phyloP scores from a whole-genome alignment of 2,888 invertebrate species.

The Dasysyrphus tricinctus region DNA sequence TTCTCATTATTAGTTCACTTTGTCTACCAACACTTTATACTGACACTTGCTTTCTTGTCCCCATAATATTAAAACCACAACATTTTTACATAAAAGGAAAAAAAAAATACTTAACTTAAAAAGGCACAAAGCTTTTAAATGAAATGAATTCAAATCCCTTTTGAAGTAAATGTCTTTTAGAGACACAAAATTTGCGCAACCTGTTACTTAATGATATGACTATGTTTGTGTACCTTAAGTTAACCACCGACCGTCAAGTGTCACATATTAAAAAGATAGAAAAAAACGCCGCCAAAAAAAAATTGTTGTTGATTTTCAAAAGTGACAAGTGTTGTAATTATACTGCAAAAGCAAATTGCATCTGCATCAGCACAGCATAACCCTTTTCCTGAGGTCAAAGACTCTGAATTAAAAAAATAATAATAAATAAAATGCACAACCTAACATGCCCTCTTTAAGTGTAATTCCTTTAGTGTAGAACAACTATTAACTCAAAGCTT shows the following conservation, averaged over 20 bases:
- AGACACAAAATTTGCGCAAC: conserved; percentile 19
- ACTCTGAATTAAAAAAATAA: conserved; percentile 1
- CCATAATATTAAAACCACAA: background rate
- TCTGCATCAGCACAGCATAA: conserved; percentile 4
- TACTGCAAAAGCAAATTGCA: conserved; percentile 28
- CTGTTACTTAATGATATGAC: background rate
- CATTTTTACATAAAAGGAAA: background rate
- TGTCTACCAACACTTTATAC: background rate
- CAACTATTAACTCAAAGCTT: conserved; percentile 21
- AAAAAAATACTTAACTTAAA: background rate
- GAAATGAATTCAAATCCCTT: conserved; percentile 1
- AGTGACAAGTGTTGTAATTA: conserved; percentile 27
- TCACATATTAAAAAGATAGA: background rate
- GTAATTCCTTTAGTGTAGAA: conserved; percentile 5
- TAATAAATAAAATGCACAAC: conserved; percentile 15
- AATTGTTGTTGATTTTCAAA: background rate
- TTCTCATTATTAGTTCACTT: background rate
- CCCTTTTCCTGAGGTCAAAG: background rate
- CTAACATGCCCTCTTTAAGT: conserved; percentile 39
- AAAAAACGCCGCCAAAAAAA: conserved; percentile 8
- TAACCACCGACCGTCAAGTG: background rate
- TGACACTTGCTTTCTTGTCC: background rate
- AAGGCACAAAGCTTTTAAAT: background rate
- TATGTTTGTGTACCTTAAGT: no score
- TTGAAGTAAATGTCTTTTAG: background rate